phyloP scores from a whole-genome alignment of 2,797 vertebrate genomes.

The Acipenser ruthenus region DNA sequence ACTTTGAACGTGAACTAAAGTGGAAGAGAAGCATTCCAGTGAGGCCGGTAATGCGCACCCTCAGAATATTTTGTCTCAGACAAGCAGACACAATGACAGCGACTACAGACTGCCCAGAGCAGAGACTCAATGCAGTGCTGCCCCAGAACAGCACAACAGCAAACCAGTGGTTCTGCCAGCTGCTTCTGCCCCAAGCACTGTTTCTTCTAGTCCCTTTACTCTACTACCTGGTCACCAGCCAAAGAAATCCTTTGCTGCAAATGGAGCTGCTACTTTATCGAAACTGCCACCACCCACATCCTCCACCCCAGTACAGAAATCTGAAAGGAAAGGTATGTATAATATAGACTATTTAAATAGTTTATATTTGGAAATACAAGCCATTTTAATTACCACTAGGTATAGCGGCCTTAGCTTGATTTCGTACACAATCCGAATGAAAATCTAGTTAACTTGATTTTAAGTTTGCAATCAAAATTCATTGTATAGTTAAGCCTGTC shows the following conservation, averaged over 20 bases:
- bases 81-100: slow-evolving; percentile 79
- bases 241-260: slow-evolving; percentile 77
- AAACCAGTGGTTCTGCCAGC: slow-evolving; percentile 71
- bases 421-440: too few relatives aligned
- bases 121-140: slow-evolving; percentile 74
- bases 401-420: too few relatives aligned
- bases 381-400: too few relatives aligned
- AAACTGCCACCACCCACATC: slow-evolving; percentile 71
- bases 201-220: slow-evolving; percentile 74
- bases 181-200: slow-evolving; percentile 66
- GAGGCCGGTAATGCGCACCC: slow-evolving; percentile 70
- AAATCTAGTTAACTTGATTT: too few relatives aligned
- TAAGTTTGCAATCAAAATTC: too few relatives aligned
- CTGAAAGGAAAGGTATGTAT: slow-evolving; percentile 69
- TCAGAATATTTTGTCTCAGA: slow-evolving; percentile 78
- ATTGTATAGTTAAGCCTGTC: too few relatives aligned
- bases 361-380: background rate
- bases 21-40: slow-evolving; percentile 79
- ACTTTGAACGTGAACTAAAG: slow-evolving; percentile 58
- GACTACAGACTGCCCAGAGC: slow-evolving; percentile 78
- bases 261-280: slow-evolving; percentile 73
- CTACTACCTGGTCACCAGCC: slow-evolving; percentile 74
- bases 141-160: slow-evolving; percentile 69
- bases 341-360: slow-evolving; percentile 17
- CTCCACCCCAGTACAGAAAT: slow-evolving; percentile 70